Evolutionary conservation across 2,797 vertebrate species (phyloP).

Genomic region (Alectoris magna): DNA sequence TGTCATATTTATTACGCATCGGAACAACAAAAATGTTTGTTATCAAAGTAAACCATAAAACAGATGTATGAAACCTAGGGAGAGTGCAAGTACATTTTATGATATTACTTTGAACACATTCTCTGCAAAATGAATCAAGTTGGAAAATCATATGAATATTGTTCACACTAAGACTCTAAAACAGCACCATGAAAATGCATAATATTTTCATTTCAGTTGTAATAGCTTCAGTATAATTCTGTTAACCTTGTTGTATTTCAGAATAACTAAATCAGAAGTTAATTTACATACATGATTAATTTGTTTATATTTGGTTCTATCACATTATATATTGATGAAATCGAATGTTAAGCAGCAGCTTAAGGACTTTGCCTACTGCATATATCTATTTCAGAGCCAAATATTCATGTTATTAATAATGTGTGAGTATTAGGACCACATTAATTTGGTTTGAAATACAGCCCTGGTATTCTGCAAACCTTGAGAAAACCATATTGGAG

Average conservation of each 20-base stretch:
- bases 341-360: conserved; percentile 9
- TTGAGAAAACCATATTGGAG: conserved; percentile 10
- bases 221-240: conserved; percentile 52
- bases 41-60: conserved; percentile 30
- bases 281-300: conserved; percentile 57
- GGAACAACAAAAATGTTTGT: conserved; percentile 38
- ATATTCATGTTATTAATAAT: conserved; percentile 1
- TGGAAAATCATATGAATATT: conserved; percentile 15
- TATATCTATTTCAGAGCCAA: conserved; percentile 4
- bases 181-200: conserved; percentile 38
- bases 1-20: not conserved
- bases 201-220: conserved; percentile 49
- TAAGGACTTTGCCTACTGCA: conserved; percentile 1
- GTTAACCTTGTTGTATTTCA: conserved; percentile 53
- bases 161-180: conserved; percentile 23
- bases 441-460: not conserved
- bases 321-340: conserved; percentile 40
- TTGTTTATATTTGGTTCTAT: conserved; percentile 42
- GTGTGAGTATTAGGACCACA: not conserved
- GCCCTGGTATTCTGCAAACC: not conserved
- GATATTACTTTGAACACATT: conserved; percentile 10
- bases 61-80: not conserved
- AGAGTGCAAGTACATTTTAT: conserved; percentile 25
- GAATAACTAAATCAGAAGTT: conserved; percentile 56
- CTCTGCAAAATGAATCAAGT: conserved; percentile 16